Base-by-base conservation (phyloP, 2,888 invertebrate species). In the Eledone cirrhosa region DNA sequence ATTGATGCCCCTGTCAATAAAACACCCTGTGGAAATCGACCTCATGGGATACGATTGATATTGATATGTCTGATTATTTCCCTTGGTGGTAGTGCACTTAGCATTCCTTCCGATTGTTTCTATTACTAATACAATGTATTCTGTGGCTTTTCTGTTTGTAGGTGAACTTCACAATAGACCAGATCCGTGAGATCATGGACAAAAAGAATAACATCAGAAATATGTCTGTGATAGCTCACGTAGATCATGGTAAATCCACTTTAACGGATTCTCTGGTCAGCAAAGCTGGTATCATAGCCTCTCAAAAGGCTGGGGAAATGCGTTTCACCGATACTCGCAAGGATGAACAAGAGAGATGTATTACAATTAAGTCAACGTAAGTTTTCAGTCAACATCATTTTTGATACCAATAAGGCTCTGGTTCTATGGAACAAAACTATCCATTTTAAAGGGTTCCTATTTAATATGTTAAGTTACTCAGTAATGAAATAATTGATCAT, bases 91-190 rank as follows among this genome's bases (percentile, higher is more conserved):
- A 41, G 41, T 41, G 11, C 8, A 41, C 3, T 41, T 0, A 8
- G 5, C 41, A 41, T 41, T 41, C 76, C 48, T 48, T 48, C 24
- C 77, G 59, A 47, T 27, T 48, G 31, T 75, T 33, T 47, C 22
- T 24, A 74, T 16, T 33, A 67, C n/a, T n/a, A 19, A 48, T 59
- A 29, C 22, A 22, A 67, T 24, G 16, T 41, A 41, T 11, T 41
- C 7, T 19, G 33, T 33, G 7, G 4, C 22, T 14, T 80, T 81
- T 74, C 31, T 77, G 63, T 47, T 83, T 85, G 48, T 81, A 99
- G 99, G 99, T 99, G 94, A 99, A 99, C 95, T 99, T 99, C 93
- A 99, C 99, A 86, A 97, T 99, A 93, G 99, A 99, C 94, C 98
- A 99, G 94, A 99, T 99, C 94, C 96, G 99, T 93, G 93, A 91